A percentile compares a stretch with the other conserved stretches of the same genome.
Conservation (phyloP, 2,797 vertebrate genomes). For the Columba guinea region DNA sequence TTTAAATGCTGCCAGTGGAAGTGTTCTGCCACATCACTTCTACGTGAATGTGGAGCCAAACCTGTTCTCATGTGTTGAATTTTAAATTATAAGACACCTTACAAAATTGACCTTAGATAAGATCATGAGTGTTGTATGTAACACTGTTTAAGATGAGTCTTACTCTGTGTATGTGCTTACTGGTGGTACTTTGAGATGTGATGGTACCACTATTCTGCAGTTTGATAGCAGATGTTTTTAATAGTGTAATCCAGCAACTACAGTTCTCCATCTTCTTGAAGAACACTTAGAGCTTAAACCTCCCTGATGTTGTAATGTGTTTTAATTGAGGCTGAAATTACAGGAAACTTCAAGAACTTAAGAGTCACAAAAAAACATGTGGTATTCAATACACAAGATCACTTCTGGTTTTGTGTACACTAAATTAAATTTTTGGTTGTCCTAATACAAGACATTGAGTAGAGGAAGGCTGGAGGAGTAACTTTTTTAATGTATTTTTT, state of each 20-base stretch:
- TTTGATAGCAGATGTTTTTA: background rate
- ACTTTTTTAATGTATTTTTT: background rate
- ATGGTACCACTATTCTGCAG: background rate
- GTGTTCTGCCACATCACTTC: background rate
- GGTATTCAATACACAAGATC: background rate
- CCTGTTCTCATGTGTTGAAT: background rate
- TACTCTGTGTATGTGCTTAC: background rate
- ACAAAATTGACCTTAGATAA: background rate
- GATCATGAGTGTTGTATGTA: background rate
- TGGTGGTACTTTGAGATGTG: background rate
- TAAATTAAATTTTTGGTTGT: background rate
- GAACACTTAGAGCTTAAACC: background rate
- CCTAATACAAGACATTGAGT: background rate
- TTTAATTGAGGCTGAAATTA: background rate
- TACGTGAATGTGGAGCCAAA: background rate
- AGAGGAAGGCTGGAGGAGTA: background rate
- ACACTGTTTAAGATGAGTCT: background rate
- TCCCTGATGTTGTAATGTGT: background rate
- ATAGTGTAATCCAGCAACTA: background rate
- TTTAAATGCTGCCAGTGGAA: background rate
- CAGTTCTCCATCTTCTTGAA: background rate
- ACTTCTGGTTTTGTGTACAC: background rate
- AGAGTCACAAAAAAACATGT: background rate
- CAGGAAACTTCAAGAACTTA: background rate
- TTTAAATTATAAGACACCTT: background rate